Base-by-base conservation (phyloP, 2,113 vertebrate genomes). In the Theropithecus gelada region DNA sequence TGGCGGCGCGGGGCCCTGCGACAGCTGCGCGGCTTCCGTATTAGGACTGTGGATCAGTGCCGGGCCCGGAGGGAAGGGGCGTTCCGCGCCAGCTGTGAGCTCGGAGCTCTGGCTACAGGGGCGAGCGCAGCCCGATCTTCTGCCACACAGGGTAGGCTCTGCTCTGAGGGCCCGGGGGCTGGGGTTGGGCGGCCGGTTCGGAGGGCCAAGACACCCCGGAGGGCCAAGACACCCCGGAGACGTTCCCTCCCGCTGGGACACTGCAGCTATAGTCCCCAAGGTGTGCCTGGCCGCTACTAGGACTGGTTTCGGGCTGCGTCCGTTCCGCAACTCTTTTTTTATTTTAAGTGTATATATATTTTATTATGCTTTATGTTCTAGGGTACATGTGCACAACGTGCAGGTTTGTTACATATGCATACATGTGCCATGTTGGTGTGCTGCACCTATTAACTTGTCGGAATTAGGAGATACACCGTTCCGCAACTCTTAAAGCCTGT, bases 1-100 rank as follows among this genome's bases (percentile, higher is more conserved):
- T 99, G 99, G 99, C 98, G 99, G 97, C 99, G 99, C 97, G 98
- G 99, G 59, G 99, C 99, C 20, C 99, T 99, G 95, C 98, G 99
- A 88, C 99, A 99, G 11, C 99, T 99, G 5, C 97, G 96, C 64
- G 99, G 99, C 80, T 99, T 99, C 97, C 94, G 98, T 96, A 99
- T 99, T 97, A 98, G 98, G 94, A 99, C 99, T 43, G 99, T 99
- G 66, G 99, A 99, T 99, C 99, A 98, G 99, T 99, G 38, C 22
- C 10, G 48, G 72, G 11, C 25, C 12, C 1, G 25, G 30, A 0
- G 0, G 50, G 64, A 20, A 86, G 48, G 70, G 48, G 43, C 2
- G 14, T 6, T 27, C 8, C 2, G 72, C 35, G 9, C 20, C 3
- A 6, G 8, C 61, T 32, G 27, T 48, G 23, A 75, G n/a, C 9